These are phyloP conservation scores for Drosophila baimaii DNA, from an alignment of 1,140 invertebrate genomes.

Conservation along the genomic window DNA sequence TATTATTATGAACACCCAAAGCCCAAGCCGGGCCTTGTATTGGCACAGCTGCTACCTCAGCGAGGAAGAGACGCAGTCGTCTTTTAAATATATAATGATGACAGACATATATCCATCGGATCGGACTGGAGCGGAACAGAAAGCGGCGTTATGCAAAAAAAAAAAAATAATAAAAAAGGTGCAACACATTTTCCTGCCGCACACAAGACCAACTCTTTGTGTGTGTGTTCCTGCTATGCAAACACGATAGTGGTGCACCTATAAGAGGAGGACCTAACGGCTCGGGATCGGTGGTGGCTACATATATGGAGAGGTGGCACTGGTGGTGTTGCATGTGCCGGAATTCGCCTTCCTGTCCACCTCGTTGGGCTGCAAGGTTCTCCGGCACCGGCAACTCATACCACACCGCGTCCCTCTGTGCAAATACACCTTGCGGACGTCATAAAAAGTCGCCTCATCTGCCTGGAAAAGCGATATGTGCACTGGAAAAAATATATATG, in stretches of 20 bases:
- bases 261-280: slow-evolving; percentile 59
- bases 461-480: slow-evolving; percentile 66
- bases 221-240: slow-evolving; percentile 63
- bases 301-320: slow-evolving; percentile 8
- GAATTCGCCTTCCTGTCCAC: slow-evolving; percentile 59
- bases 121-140: slow-evolving; percentile 43
- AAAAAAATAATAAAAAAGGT: slow-evolving; percentile 81
- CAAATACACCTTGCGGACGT: slow-evolving; percentile 75
- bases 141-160: slow-evolving; percentile 73
- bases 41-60: slow-evolving; percentile 69
- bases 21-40: slow-evolving; percentile 34
- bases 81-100: slow-evolving; percentile 28
- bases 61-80: slow-evolving; percentile 33
- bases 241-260: slow-evolving; percentile 36
- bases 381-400: slow-evolving; percentile 8
- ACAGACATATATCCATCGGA: slow-evolving; percentile 20
- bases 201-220: slow-evolving; percentile 78
- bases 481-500: neutral
- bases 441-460: slow-evolving; percentile 47
- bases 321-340: slow-evolving; percentile 44
- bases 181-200: slow-evolving; percentile 70
- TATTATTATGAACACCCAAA: slow-evolving; percentile 17
- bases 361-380: slow-evolving; percentile 35
- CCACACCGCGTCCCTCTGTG: slow-evolving; percentile 52
- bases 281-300: slow-evolving; percentile 34